Conservation (phyloP, 2,113 vertebrate species). For the Chlorocebus sabaeus region DNA sequence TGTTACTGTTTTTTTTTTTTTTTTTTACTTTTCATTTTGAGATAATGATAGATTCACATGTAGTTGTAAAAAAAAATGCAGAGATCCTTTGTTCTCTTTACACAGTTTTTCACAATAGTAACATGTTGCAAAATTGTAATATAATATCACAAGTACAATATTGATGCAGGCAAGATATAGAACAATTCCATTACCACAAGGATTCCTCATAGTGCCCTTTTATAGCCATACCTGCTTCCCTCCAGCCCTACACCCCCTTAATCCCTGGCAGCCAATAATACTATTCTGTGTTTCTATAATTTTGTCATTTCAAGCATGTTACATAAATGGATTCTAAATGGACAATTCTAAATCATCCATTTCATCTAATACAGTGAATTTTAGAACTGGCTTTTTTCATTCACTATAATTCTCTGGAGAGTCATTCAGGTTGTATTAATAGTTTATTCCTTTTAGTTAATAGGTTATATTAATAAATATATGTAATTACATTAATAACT, state of each 20-base stretch:
- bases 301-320: not conserved
- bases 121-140: not conserved
- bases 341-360: too few species aligned
- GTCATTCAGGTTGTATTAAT: not conserved
- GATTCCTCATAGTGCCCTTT: not conserved
- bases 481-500: too few species aligned
- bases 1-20: not conserved
- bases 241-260: not conserved
- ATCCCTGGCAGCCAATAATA: not conserved
- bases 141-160: not conserved
- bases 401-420: not conserved
- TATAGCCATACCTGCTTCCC: not conserved
- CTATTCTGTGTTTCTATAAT: not conserved
- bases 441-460: not conserved
- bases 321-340: not conserved
- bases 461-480: too few species aligned
- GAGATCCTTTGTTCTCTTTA: not conserved
- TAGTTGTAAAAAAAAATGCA: not conserved
- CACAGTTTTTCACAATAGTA: not conserved
- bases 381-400: not conserved
- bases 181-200: not conserved
- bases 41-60: not conserved
- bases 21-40: constrained; percentile 16
- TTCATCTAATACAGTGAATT: not conserved
- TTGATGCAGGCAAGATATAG: not conserved